phyloP scores from a whole-genome alignment of 2,113 vertebrate genomes.

The Pachycephala philippinensis region DNA sequence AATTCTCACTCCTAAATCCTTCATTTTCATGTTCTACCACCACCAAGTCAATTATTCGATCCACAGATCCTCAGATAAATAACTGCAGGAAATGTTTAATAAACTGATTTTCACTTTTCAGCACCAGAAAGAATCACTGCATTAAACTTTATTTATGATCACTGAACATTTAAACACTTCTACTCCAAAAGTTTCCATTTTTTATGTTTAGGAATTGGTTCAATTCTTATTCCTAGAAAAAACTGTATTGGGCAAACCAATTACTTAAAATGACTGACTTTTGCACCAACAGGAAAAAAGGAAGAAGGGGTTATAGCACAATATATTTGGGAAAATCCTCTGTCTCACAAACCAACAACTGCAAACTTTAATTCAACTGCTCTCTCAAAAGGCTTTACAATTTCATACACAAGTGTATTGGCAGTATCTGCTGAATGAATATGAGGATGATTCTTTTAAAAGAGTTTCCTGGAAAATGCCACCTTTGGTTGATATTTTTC shows the following conservation, averaged over 20 bases:
- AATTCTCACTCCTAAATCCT: not conserved
- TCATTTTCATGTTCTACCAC: not conserved
- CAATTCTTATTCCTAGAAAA: not conserved
- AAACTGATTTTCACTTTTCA: not conserved
- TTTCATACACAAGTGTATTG: not conserved
- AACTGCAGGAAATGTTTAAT: not conserved
- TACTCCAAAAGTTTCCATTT: not conserved
- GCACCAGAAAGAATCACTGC: not conserved
- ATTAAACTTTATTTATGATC: not conserved
- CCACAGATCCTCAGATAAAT: not conserved
- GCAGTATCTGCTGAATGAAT: not conserved
- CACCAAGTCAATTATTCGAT: not conserved
- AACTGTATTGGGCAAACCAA: not conserved
- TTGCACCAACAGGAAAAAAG: not conserved
- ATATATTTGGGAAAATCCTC: not conserved
- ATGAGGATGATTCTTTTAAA: conserved; percentile 13
- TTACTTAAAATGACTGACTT: not conserved
- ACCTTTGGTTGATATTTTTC: conserved; percentile 10
- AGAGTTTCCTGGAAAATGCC: conserved; percentile 29
- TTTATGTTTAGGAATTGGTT: not conserved
- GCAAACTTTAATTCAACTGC: not conserved
- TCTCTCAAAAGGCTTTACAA: conserved; percentile 3
- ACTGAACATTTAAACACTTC: not conserved
- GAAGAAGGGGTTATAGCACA: not conserved
- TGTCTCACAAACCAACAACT: not conserved